These are phyloP conservation scores for Amyelois transitella DNA, from an alignment of 1,140 invertebrate species.

Conservation along the genomic window DNA sequence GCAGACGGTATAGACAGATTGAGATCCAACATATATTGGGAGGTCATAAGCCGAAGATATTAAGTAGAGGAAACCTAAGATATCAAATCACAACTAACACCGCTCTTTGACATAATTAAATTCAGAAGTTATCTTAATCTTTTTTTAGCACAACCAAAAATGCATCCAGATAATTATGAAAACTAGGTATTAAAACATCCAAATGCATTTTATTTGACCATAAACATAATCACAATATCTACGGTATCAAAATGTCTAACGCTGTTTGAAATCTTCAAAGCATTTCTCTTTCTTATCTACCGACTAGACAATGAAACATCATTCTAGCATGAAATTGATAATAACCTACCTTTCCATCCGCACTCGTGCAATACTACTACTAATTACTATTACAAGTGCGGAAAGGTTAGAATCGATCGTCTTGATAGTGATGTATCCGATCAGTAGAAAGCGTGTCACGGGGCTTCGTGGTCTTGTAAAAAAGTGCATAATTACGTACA, in stretches of 20 bases:
- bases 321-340: no score
- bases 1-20: no score
- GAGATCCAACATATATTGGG: constrained; percentile 12
- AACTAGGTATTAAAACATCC: no score
- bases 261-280: no score
- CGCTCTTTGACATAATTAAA: background rate
- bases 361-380: background rate
- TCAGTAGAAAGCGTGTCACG: constrained; percentile 43
- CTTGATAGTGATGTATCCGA: constrained; percentile 16
- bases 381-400: constrained; percentile 2
- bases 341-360: no score
- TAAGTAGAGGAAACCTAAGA: background rate
- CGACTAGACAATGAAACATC: no score
- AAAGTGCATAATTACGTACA: constrained; percentile 36
- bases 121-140: background rate
- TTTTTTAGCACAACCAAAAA: no score
- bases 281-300: no score
- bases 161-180: no score
- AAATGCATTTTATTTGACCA: no score
- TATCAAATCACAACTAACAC: background rate
- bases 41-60: constrained; percentile 8
- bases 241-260: no score
- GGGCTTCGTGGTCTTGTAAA: constrained; percentile 23
- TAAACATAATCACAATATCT: no score
- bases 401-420: constrained; percentile 8